Conservation (phyloP, 2,888 invertebrate genomes). For the Agrochola lychnidis region DNA sequence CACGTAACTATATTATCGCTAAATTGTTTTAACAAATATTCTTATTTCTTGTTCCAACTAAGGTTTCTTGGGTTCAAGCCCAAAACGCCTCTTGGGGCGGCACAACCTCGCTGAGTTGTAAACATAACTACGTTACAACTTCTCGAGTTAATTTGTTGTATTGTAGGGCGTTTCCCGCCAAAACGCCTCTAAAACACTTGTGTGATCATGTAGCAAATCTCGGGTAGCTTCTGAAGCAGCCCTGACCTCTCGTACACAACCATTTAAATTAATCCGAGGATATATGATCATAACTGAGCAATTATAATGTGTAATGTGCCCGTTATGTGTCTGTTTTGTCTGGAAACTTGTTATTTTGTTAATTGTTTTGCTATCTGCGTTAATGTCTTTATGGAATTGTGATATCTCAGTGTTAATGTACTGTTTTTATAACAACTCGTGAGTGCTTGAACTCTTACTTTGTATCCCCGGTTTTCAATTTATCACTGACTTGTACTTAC, state of each 20-base stretch:
- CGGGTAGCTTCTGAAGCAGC: constrained; percentile 40
- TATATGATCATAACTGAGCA: constrained; percentile 56
- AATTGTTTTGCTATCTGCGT: constrained; percentile 69
- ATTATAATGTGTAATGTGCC: constrained; percentile 39
- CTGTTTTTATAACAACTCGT: constrained; percentile 67
- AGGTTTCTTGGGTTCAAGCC: constrained; percentile 26
- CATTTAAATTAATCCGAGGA: constrained; percentile 57
- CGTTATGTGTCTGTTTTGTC: constrained; percentile 71
- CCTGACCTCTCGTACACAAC: constrained; percentile 39
- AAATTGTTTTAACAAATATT: neutral
- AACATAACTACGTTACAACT: constrained; percentile 17
- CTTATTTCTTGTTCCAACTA: constrained; percentile 9
- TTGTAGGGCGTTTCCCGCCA: constrained; percentile 25
- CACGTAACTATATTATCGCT: neutral
- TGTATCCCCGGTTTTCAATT: constrained; percentile 57
- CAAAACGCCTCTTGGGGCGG: constrained; percentile 17
- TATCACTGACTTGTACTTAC: constrained; percentile 55
- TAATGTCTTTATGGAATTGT: constrained; percentile 65
- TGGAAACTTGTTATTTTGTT: constrained; percentile 71
- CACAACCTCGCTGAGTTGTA: constrained; percentile 22
- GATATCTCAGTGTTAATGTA: constrained; percentile 64
- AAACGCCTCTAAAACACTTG: constrained; percentile 52
- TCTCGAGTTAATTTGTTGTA: constrained; percentile 38
- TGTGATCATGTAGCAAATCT: constrained; percentile 23
- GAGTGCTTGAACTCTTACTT: constrained; percentile 67